Evolutionary conservation across 2,888 invertebrate species (phyloP), one percentile per base, ranked within the genome.

Genomic region (Liodrosophila aerea): DNA sequence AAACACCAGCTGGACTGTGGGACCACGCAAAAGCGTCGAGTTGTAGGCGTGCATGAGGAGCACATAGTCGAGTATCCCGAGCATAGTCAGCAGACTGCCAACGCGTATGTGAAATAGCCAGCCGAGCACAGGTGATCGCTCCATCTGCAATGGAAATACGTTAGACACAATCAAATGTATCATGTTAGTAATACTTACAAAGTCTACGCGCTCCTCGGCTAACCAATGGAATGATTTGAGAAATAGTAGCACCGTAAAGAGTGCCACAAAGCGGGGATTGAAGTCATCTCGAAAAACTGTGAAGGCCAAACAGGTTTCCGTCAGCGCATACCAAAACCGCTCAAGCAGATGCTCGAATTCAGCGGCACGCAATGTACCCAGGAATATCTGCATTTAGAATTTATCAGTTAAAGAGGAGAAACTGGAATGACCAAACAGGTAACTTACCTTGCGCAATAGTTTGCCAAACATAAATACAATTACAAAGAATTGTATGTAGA

Each of bases 191-290:
- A 11, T 15, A 52, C 97, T 95, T 92, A 98, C 98, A 93, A 96
- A 99, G 91, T 99, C 99, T 30, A 99, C 98, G 88, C 99, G 93
- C 88, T 99, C 99, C 91, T 99, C 99, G 12, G 98, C 98, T 34
- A 99, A 92, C 99, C 99, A 99, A 91, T 99, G 99, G 92, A 99
- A 99, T 89, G 98, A 97, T 92, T 99, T 99, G 27, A 99, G 91
- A 90, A 99, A 99, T 61, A 99, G 92, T 52, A 99, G 91, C 40
- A 99, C 92, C 1, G 98, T 98, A 89, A 99, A 99, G 56, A 99
- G 92, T 22, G 98, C 98, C 81, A 99, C 97, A 92, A 99, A 99
- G 89, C 97, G 96, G 9, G 97, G 97, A 92, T 97, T 98, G 89
- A 99, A 98, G 88, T 99, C 99, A 92, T 99, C 99, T 87, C 98